These are phyloP conservation scores for Scaptomyza pallida DNA, from an alignment of 1,140 invertebrate species.

Conservation along the genomic window DNA sequence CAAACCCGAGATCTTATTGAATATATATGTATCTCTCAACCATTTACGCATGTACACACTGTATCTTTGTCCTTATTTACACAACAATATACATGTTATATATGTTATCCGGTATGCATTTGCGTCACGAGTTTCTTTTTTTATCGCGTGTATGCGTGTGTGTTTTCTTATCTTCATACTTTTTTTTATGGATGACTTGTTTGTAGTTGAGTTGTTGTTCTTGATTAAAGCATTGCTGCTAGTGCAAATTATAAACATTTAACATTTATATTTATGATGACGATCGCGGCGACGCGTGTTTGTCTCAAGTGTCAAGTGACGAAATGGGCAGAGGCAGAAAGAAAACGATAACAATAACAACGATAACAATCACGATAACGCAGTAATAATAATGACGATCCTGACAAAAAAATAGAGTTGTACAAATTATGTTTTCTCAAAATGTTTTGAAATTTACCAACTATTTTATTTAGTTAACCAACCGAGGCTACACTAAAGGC, in stretches of 20 bases:
- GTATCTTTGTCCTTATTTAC: constrained; percentile 11
- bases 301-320: constrained; percentile 44
- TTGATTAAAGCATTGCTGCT: constrained; percentile 55
- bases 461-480: no score
- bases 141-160: constrained; percentile 70
- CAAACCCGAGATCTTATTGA: constrained; percentile 83
- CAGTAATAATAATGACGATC: neutral
- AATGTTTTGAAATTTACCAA: no score
- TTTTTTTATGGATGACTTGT: constrained; percentile 53
- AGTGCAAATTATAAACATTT: constrained; percentile 74
- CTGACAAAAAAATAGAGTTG: neutral
- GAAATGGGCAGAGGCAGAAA: constrained; percentile 24
- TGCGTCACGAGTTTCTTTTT: constrained; percentile 67
- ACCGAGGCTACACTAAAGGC: no score
- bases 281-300: constrained; percentile 47
- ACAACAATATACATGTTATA: no score
- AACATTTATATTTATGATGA: constrained; percentile 15
- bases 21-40: constrained; percentile 26
- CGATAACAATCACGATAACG: constrained; percentile 7
- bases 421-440: no score
- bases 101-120: constrained; percentile 33
- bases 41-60: neutral
- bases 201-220: constrained; percentile 35
- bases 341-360: constrained; percentile 15
- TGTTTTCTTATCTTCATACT: constrained; percentile 54